Evolutionary conservation across 2,888 invertebrate species (phyloP), one percentile per base, ranked within the genome.

Genomic region (Mythimna loreyi): DNA sequence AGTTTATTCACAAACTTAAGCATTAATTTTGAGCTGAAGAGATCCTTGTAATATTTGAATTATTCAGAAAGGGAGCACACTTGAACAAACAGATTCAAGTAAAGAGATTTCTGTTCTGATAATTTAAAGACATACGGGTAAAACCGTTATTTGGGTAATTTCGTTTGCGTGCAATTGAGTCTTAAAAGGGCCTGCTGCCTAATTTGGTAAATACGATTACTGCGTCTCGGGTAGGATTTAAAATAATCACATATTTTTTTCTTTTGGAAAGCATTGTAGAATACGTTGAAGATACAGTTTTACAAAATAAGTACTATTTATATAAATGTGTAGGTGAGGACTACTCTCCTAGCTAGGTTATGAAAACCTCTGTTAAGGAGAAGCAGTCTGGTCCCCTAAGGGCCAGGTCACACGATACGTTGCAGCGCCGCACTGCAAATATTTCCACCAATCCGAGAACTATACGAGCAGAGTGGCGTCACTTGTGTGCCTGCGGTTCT

Each of bases 81-180:
- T 62, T 47, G 19, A 30, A 60, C 30, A 64, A 55, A 72, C 73
- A 64, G 56, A 49, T 58, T 5, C 33, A 58, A 55, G 67, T 45
- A 25, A 36, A 25, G 50, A 47, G 47, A 40, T 40, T 75, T 69
- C 11, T 21, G 11, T 49, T 45, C 30, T 43, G 45, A 28, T 80
- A 57, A 68, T 75, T 55, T 64, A 64, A 11, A 60, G 45, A 69
- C 75, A 64, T 61, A 57, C 7, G 69, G 50, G 43, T 23, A 40
- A 28, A 28, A 59, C 55, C 33, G 56, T 57, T 45, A 25, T 80
- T 75, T 25, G 30, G 47, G 30, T 25, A 75, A 76, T 75, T 80
- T 25, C n/a, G 11, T 45, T 66, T 13, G 16, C 47, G 45, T 23
- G n/a, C 30, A 57, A 75, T 75, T 63, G 43, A 49, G 36, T 49